A percentile compares a stretch with the other conserved stretches of the same genome.
Evolutionary conservation across 2,113 vertebrate genomes (phyloP).

Genomic region (Axis porcinus): DNA sequence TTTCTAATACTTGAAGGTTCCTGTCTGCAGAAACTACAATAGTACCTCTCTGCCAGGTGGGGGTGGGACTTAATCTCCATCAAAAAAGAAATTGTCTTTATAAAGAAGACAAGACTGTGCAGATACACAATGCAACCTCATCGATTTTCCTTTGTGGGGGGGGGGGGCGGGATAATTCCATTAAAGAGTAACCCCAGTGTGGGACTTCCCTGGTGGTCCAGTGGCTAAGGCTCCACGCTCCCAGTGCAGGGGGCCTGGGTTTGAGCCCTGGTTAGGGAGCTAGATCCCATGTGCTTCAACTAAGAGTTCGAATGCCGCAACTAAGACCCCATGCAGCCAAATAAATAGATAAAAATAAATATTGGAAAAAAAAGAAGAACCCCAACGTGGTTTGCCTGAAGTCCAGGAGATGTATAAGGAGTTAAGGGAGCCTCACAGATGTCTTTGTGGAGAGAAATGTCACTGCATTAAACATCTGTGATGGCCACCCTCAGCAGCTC

Average conservation of each 20-base stretch:
- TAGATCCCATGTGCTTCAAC: neutral
- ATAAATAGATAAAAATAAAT: neutral
- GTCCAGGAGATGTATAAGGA: neutral
- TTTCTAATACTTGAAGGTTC: neutral
- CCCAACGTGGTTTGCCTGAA: rapidly evolving
- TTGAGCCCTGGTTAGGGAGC: neutral
- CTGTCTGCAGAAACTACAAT: neutral
- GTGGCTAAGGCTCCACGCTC: neutral
- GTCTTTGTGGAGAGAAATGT: neutral
- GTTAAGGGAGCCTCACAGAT: rapidly evolving
- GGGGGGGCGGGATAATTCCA: neutral
- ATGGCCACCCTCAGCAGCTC: neutral
- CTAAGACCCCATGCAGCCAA: neutral
- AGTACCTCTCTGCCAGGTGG: neutral
- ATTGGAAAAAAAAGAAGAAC: neutral
- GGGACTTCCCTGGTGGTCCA: neutral
- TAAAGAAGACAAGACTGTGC: neutral
- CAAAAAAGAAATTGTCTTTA: neutral
- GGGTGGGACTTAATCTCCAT: neutral
- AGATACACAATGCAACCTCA: too few species aligned
- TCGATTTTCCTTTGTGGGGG: too few species aligned
- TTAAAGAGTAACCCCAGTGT: neutral
- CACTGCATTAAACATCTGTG: neutral
- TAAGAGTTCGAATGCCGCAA: rapidly evolving
- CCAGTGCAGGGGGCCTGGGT: neutral